phyloP scores from a whole-genome alignment of 2,113 vertebrate species.

The Myodes glareolus region DNA sequence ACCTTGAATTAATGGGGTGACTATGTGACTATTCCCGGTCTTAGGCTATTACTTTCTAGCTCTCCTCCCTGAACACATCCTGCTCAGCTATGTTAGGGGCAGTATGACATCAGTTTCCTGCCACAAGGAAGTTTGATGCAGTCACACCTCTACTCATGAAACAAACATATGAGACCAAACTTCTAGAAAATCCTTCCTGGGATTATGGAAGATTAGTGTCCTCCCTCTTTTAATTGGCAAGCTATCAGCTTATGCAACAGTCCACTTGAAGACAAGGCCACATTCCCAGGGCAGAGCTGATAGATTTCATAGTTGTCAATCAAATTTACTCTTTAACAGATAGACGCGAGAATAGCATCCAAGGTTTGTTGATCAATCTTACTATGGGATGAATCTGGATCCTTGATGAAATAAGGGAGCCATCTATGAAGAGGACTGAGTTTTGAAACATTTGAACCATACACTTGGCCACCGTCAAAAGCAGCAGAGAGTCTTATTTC shows the following conservation, averaged over 20 bases:
- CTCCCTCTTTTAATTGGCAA: neutral
- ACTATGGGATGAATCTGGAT: rapidly evolving
- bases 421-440: rapidly evolving
- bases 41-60: rapidly evolving
- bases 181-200: neutral
- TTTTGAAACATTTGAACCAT: neutral
- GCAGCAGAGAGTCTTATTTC: neutral
- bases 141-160: neutral
- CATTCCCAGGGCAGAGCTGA: neutral
- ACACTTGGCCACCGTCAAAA: rapidly evolving
- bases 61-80: neutral
- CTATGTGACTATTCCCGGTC: rapidly evolving
- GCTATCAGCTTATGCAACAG: rapidly evolving
- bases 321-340: neutral
- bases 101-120: neutral
- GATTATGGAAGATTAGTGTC: too few species aligned
- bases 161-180: neutral
- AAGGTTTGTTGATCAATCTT: neutral
- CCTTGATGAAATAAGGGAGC: neutral
- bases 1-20: neutral
- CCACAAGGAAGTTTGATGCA: neutral
- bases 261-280: neutral
- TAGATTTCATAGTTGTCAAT: neutral
- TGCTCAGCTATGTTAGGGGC: neutral
- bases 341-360: rapidly evolving